Conservation (phyloP, 2,113 vertebrate species). For the Beaufortia kweichowensis region DNA sequence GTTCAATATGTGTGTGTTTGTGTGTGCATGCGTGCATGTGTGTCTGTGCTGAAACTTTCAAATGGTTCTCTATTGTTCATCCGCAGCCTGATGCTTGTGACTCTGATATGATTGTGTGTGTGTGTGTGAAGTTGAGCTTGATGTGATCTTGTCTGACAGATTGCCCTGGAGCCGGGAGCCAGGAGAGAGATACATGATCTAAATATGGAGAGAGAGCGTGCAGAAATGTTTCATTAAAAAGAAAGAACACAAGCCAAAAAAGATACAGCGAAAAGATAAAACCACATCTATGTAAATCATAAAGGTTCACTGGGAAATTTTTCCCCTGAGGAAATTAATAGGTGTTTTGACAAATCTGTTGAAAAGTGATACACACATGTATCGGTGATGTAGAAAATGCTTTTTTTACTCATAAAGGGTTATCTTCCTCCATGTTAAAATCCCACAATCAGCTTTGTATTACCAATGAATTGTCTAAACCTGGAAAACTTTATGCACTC, state of each 20-base stretch:
- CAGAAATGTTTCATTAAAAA: slow-evolving; percentile 19
- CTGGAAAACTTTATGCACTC: too few relatives aligned
- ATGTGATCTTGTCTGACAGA: slow-evolving; percentile 53
- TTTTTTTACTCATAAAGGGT: background rate
- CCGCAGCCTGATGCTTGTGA: slow-evolving; percentile 42
- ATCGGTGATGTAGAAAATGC: background rate
- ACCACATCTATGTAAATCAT: slow-evolving; percentile 1
- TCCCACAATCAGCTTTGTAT: background rate
- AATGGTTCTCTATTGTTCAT: slow-evolving; percentile 46
- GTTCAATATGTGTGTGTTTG: slow-evolving; percentile 4
- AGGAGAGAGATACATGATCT: slow-evolving; percentile 51
- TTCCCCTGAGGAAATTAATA: background rate
- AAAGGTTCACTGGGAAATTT: background rate
- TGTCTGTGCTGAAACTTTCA: slow-evolving; percentile 38
- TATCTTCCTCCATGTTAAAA: background rate
- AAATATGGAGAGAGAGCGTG: slow-evolving; percentile 48
- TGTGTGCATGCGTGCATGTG: slow-evolving; percentile 20
- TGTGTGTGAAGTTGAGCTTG: slow-evolving; percentile 41
- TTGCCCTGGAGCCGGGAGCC: slow-evolving; percentile 40
- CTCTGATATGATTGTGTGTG: slow-evolving; percentile 31
- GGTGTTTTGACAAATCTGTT: background rate
- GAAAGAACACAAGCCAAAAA: slow-evolving; percentile 9
- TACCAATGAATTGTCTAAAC: too few relatives aligned
- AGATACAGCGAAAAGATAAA: background rate
- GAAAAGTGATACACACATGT: too few relatives aligned